Evolutionary conservation across 1,140 invertebrate genomes (phyloP).

Genomic region (Drosophila tropicalis): DNA sequence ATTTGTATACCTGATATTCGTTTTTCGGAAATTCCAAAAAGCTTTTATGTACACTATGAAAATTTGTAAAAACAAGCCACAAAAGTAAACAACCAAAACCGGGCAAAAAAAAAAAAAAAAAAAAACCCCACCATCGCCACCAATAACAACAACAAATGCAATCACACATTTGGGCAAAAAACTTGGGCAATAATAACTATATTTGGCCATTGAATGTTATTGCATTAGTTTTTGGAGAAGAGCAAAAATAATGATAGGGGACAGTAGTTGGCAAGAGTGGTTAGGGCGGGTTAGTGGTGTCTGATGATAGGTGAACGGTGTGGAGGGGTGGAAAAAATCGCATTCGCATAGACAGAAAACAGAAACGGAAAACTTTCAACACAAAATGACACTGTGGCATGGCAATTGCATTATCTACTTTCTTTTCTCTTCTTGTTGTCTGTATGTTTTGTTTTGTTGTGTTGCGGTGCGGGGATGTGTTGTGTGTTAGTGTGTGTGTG

Average conservation of each 20-base stretch:
- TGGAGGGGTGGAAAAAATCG: slow-evolving; percentile 42
- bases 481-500: not conserved
- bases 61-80: slow-evolving; percentile 61
- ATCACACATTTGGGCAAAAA: slow-evolving; percentile 31
- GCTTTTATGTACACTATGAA: slow-evolving; percentile 69
- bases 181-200: slow-evolving; percentile 68
- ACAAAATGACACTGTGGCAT: slow-evolving; percentile 56
- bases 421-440: slow-evolving; percentile 19
- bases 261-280: not conserved
- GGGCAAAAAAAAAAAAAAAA: slow-evolving; percentile 50
- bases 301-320: slow-evolving; percentile 9
- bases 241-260: slow-evolving; percentile 19
- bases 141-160: slow-evolving; percentile 7
- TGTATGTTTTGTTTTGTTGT: slow-evolving; percentile 16
- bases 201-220: slow-evolving; percentile 76
- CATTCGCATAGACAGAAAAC: slow-evolving; percentile 48
- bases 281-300: not conserved
- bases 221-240: slow-evolving; percentile 63
- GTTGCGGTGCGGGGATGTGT: slow-evolving; percentile 12
- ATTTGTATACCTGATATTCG: not conserved
- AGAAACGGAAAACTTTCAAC: slow-evolving; percentile 55
- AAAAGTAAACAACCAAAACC: slow-evolving; percentile 62
- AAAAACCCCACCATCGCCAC: slow-evolving; percentile 34
- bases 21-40: slow-evolving; percentile 36
- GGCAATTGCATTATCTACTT: slow-evolving; percentile 60